Base-by-base conservation (phyloP, 2,797 vertebrate species). In the Meda fulgida region DNA sequence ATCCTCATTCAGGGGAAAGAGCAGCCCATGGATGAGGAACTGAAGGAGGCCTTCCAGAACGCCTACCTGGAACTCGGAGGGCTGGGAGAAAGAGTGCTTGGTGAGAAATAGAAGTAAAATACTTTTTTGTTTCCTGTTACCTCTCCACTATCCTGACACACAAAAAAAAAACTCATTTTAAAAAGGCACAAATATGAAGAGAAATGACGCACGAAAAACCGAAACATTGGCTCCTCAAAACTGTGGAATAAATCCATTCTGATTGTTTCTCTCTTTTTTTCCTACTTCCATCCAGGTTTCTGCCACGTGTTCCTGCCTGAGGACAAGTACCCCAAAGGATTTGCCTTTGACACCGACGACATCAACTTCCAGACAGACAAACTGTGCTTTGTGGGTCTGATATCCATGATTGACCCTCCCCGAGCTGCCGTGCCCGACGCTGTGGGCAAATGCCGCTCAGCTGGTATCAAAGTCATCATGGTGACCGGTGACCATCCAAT, bases 331-430 rank as follows among this genome's bases (percentile, higher is more conserved):
- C 96, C 97, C 76, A 98, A 97, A 94, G 97, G 97, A 29, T 98
- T 98, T 7, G 97, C 97, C 89, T 98, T 98, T 1, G 97, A 98
- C 92, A 96, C 96, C 0, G 97, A 98, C 0, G 97, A 98, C 0
- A 95, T 97, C 81, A 98, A 98, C 93, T 98, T 98, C 91, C 93
- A 94, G 88, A 97, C 95, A 0, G 96, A 97, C 85, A 96, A 97
- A 91, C 95, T 98, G 79, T 98, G 97, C 93, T 98, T 98, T 3
- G 95, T 97, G 8, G 97, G 97, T 48, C 96, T 98, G 85, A 98
- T 98, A 96, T 98, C 97, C 88, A 98, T 98, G 97, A 98, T 98
- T 0, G 97, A 98, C 89, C 97, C 97, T 0, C 97, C 97, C 13
- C 95, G 97, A 0, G 97, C 97, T 0, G 97, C 97, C 0, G 97